These are phyloP conservation scores for Vidua chalybeata DNA, from an alignment of 2,113 vertebrate genomes.

Conservation along the genomic window DNA sequence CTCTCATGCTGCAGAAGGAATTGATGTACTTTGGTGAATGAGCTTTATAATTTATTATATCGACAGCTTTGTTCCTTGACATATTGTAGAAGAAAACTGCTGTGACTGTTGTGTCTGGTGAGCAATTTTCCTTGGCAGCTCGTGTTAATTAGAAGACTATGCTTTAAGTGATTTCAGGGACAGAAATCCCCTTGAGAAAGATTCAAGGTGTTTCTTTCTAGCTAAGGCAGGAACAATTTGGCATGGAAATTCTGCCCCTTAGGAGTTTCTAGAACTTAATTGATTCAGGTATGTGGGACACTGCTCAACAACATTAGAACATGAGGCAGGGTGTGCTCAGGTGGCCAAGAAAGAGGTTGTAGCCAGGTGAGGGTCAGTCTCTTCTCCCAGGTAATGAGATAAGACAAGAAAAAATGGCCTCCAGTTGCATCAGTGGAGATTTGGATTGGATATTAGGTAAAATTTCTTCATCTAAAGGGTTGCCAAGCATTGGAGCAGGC, in stretches of 20 bases:
- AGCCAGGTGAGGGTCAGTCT: too few species aligned
- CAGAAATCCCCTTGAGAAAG: background rate
- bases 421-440: background rate
- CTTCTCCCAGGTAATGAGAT: too few species aligned
- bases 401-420: background rate
- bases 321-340: background rate
- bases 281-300: background rate
- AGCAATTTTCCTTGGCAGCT: background rate
- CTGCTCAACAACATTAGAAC: background rate
- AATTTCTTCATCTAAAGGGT: background rate
- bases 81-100: background rate
- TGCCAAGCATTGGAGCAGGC: background rate
- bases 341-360: background rate
- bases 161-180: background rate
- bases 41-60: background rate
- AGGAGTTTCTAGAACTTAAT: background rate
- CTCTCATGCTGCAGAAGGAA: background rate
- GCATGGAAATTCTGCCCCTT: background rate
- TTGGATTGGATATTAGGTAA: background rate
- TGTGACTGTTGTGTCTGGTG: background rate
- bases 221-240: background rate
- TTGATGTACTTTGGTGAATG: fast-evolving
- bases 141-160: background rate
- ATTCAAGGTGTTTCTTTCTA: background rate
- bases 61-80: background rate